Evolutionary conservation across 2,113 vertebrate species (phyloP).

Genomic region (Cephalopholis sonnerati): DNA sequence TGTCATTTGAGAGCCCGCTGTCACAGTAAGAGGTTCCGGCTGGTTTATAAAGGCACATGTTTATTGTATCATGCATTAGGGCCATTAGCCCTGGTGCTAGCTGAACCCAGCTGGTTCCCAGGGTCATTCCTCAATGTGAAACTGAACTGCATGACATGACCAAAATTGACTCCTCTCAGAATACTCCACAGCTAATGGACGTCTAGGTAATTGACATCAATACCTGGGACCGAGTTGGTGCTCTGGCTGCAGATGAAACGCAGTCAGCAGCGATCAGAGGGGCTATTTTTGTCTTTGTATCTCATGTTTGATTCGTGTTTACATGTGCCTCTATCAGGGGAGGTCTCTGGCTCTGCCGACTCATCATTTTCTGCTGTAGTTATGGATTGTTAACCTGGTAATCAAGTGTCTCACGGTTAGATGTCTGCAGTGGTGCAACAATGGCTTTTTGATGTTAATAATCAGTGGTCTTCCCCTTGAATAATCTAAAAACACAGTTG

Average conservation of each 20-base stretch:
- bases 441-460: slow-evolving; percentile 5
- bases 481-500: slow-evolving; percentile 16
- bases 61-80: slow-evolving; percentile 77
- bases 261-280: slow-evolving; percentile 58
- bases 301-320: slow-evolving; percentile 64
- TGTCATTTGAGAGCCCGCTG: slow-evolving; percentile 78
- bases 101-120: slow-evolving; percentile 62
- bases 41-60: slow-evolving; percentile 77
- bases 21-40: slow-evolving; percentile 74
- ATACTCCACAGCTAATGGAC: slow-evolving; percentile 74
- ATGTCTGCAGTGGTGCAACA: slow-evolving; percentile 5
- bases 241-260: slow-evolving; percentile 28
- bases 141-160: slow-evolving; percentile 74
- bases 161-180: slow-evolving; percentile 75
- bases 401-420: neutral
- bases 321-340: slow-evolving; percentile 43
- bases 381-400: slow-evolving; percentile 16
- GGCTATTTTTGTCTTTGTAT: slow-evolving; percentile 69
- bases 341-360: slow-evolving; percentile 13
- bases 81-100: slow-evolving; percentile 73
- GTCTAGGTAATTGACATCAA: slow-evolving; percentile 77
- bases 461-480: slow-evolving; percentile 17
- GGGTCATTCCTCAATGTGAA: slow-evolving; percentile 78
- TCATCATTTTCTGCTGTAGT: slow-evolving; percentile 17
- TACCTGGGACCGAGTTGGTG: slow-evolving; percentile 60